Evolutionary conservation across 2,888 invertebrate genomes (phyloP), one percentile per base, ranked within the genome.

Genomic region (Phortica okadai): DNA sequence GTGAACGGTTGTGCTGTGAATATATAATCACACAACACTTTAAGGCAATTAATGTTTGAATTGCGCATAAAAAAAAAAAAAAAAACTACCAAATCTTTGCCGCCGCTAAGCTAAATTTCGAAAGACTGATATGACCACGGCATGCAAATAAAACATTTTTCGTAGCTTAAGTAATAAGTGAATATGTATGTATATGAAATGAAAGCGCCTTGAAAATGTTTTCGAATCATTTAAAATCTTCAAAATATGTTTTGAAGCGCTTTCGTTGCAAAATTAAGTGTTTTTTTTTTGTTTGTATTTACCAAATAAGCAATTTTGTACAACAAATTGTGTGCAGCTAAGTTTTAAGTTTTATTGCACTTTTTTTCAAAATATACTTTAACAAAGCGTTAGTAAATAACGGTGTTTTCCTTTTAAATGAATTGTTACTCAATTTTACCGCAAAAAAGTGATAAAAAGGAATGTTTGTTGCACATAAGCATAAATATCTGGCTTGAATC

Each of bases 181-280:
- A 56, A 16, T 56, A 6, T 25, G 10, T 25, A 16, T 25, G 10
- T 62, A 16, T n/a, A 8, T 50, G 2, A 10, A 69, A 54, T n/a
- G 70, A 72, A 72, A 56, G 56, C 70, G 41, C 33, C 56, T 72
- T 72, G 70, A 72, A 72, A 72, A 54, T 44, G 54, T 56, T 72
- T 72, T 72, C 11, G 14, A 33, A 7, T 25, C 25, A 72, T 6
- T 16, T 56, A 6, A 25, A 11, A 25, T 62, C 6, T 21, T 54
- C 11, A 72, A 72, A 72, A 54, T 72, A 33, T 50, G 8, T 41
- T 72, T 72, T 72, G 70, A 72, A 45, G 54, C 14, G 70, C 70
- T 54, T 72, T 72, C 70, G 56, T 72, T 56, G 14, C 8, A 50
- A 50, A 50, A 11, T 50, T 50, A 33, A 33, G 33, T 50, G 50